Evolutionary conservation across 2,888 invertebrate species (phyloP).

Genomic region (Rhyacophila evoluta): DNA sequence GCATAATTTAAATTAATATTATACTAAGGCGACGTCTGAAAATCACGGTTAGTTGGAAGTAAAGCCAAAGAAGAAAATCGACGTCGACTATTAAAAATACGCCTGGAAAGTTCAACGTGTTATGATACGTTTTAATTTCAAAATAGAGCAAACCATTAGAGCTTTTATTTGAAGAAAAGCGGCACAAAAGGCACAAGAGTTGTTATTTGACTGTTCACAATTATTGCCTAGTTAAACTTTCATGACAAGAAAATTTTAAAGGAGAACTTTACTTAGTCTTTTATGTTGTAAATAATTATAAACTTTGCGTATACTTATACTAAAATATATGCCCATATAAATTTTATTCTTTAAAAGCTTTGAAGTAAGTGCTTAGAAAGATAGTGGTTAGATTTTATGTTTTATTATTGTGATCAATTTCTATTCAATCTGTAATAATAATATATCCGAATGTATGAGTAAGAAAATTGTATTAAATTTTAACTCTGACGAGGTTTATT

Average conservation of each 20-base stretch:
- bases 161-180: slow-evolving; percentile 32
- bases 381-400: no score
- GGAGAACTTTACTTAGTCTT: neutral
- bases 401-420: no score
- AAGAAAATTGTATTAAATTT: no score
- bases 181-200: neutral
- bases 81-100: slow-evolving; percentile 27
- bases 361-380: no score
- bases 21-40: neutral
- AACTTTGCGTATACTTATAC: no score
- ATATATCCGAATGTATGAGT: no score
- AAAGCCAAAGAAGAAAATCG: slow-evolving; percentile 38
- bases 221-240: neutral
- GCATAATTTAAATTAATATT: neutral
- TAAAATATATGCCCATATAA: no score
- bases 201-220: neutral
- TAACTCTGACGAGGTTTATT: no score
- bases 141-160: slow-evolving; percentile 39
- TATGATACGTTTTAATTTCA: slow-evolving; percentile 44
- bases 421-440: no score
- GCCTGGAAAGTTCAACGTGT: slow-evolving; percentile 36
- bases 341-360: no score
- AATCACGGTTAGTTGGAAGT: slow-evolving; percentile 26
- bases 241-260: neutral
- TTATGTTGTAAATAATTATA: no score